Evolutionary conservation across 2,888 invertebrate genomes (phyloP), one percentile per base, ranked within the genome.

Genomic region (Stenolophus ochropezus): DNA sequence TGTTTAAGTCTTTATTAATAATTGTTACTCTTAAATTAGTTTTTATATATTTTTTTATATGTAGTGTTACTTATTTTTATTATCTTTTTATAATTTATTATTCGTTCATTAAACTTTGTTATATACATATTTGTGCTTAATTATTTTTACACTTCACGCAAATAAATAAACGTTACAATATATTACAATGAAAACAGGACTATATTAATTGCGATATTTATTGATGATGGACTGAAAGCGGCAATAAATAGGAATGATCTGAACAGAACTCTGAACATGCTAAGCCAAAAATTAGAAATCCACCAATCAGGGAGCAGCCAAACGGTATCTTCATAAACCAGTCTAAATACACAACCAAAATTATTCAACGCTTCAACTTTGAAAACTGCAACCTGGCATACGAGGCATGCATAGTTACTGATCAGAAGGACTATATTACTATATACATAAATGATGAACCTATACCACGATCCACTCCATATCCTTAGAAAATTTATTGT

Each of bases 141-240:
- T n/a, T n/a, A n/a, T n/a, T n/a, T n/a, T n/a, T n/a, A n/a, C n/a
- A 85, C 74, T 84, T 85, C 81, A 85, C 84, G 2, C 85, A n/a
- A n/a, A n/a, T n/a, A n/a, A n/a, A n/a, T n/a, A n/a, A n/a, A n/a
- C n/a, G n/a, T n/a, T n/a, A n/a, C 85, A 73, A 82, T 86, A n/a
- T 85, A 84, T 47, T 85, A 85, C 11, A 85, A 84, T 65, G 16
- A 82, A 74, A 82, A 83, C 2, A 83, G 75, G 69, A 83, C 33
- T 20, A 79, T 84, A 1, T 81, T 85, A 2, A 74, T 84, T 23
- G 82, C 49, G 1, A 18, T 84, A 18, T 83, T 83, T 75, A 84
- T 85, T 2, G 84, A 85, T 82, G 86, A 86, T 76, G 84, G 85
- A 4, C 58, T 85, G 1, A 71, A 85, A 11, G 82, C 51, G 1